Percentiles rank a stretch among this genome's conserved stretches.
Evolutionary conservation across 2,888 invertebrate genomes (phyloP).

Genomic region (Athrips mouffetella): DNA sequence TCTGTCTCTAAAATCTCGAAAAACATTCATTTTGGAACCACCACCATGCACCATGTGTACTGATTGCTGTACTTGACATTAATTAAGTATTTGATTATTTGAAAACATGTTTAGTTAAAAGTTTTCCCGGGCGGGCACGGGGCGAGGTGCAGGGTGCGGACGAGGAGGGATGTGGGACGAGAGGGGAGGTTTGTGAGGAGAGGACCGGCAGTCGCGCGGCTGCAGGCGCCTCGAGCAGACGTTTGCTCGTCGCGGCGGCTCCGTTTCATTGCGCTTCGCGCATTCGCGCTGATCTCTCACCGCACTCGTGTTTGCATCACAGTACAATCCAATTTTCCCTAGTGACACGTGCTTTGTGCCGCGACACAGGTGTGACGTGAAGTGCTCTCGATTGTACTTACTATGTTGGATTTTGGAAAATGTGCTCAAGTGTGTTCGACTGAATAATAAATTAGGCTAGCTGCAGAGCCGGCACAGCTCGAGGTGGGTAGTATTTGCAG

Average conservation of each 20-base stretch:
- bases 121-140: neutral
- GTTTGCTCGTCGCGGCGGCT: slow-evolving; percentile 12
- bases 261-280: slow-evolving; percentile 11
- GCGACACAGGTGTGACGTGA: slow-evolving; percentile 35
- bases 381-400: slow-evolving; percentile 36
- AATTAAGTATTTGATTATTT: no score
- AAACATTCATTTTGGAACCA: no score
- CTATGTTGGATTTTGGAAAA: slow-evolving; percentile 33
- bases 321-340: slow-evolving; percentile 18
- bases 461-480: slow-evolving; percentile 53
- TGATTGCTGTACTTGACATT: no score
- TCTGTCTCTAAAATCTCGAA: no score
- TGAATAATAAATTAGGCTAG: slow-evolving; percentile 48
- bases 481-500: slow-evolving; percentile 43
- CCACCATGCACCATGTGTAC: no score
- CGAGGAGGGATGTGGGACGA: no score
- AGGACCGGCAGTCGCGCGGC: slow-evolving; percentile 53
- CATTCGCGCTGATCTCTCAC: slow-evolving; percentile 9
- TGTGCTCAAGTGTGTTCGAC: slow-evolving; percentile 42
- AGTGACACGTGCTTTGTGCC: slow-evolving; percentile 21
- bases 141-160: slow-evolving; percentile 15
- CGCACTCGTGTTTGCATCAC: slow-evolving; percentile 9
- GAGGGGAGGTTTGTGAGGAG: slow-evolving; percentile 12
- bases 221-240: slow-evolving; percentile 37
- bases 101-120: no score